Base-by-base conservation (phyloP, 2,797 vertebrate genomes). In the Poecilia velifera region DNA sequence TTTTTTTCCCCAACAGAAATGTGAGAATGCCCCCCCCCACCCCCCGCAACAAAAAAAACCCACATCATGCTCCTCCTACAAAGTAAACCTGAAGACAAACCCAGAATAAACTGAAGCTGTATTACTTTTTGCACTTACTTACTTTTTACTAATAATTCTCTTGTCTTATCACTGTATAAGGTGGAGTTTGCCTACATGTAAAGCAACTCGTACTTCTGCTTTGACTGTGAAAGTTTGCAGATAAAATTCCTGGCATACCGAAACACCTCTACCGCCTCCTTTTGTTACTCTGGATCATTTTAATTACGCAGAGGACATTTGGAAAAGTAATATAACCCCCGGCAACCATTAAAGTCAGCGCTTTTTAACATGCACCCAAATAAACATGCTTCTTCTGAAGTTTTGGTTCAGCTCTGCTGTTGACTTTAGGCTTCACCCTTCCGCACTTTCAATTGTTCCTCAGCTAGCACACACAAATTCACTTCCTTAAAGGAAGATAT, bases 401-500 rank as follows among this genome's bases (percentile, higher is more conserved):
- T 39, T 86, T 84, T 25, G 71, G 72, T 70, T n/a, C 2, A 72
- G 76, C 20, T 53, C 25, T 25, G 4, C 13, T 91, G 90, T 92
- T 91, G 85, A 90, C 85, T 49, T 45, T 76, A 31, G 90, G 89
- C 86, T 93, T 92, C 91, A 89, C 92, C 94, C 93, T 95, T 95
- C 95, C 93, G 85, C 77, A 75, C 72, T 85, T 85, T 89, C 93
- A 31, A 94, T 96, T 96, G 94, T 96, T 94, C 90, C 87, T 86
- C 77, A 72, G 87, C 85, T 55, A 72, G 85, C 79, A 81, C 41
- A 25, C 47, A 73, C 47, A 73, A 39, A 74, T 77, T 73, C 88
- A 76, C 85, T 96, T 96, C 95, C 96, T 94, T 73, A 76, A 83
- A 82, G 92, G 89, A 81, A 89, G 84, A 78, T 31, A 51, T 80